Base-by-base conservation (phyloP, 1,140 invertebrate genomes). In the Eriocheir sinensis region DNA sequence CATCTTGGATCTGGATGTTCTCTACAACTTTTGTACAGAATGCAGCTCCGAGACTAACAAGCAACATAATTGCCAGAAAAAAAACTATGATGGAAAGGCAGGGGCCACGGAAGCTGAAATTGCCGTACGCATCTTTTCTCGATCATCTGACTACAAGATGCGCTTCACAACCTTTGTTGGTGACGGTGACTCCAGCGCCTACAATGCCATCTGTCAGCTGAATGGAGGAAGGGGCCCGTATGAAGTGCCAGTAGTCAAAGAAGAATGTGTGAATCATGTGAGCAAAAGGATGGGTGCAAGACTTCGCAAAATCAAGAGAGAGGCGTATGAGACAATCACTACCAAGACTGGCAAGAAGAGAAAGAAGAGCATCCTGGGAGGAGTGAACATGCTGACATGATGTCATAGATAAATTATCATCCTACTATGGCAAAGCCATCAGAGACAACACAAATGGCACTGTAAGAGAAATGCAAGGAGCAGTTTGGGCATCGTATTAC, bases 261-360 rank as follows among this genome's bases (percentile, higher is more conserved):
- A 85, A 85, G 81, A 85, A 30, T 85, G 81, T 85, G 30, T 85
- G 12, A 85, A 85, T 12, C 81, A 85, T 85, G 81, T 85, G 9
- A 85, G 81, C 81, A 85, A 85, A 32, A 85, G 81, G 34, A 21
- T 85, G 21, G 81, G 81, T 12, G 15, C 81, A 9, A 30, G 30
- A 36, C 81, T 85, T 85, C 30, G 81, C 9, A 85, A 85, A 32
- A 21, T 85, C 81, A 85, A 85, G 34, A 85, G 34, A 30, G 81
- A 85, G 34, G 12, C 27, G 30, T 12, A 12, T 85, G 81, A 30
- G 21, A 85, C 34, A 12, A 89, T 48, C 38, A 89, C 80, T n/a
- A 91, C 90, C 8, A 34, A 38, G 53, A 91, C 90, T 91, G 53
- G 53, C 48, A 48, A 90, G 40, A 80, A 27, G 30, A 91, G 1